Conservation (phyloP, 2,888 invertebrate genomes). For the Lordiphosa fenestrarum region DNA sequence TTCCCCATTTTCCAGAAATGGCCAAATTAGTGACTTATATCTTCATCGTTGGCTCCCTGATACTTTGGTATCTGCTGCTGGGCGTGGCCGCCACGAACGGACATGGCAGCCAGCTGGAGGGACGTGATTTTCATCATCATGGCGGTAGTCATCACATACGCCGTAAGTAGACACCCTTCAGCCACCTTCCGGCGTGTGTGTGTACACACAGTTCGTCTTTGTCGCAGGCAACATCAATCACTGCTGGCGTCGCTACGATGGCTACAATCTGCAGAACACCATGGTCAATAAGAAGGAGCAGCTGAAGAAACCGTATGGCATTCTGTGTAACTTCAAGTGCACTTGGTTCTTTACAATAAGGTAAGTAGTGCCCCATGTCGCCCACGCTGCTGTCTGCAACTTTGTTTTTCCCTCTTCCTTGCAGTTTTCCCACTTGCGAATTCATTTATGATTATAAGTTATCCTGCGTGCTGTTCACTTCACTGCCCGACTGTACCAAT, state of each 20-base stretch:
- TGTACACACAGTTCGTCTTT: background rate
- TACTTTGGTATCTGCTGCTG: conserved; percentile 76
- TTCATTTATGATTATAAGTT: conserved; percentile 79
- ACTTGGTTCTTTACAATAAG: conserved; percentile 78
- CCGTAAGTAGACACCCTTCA: conserved; percentile 57
- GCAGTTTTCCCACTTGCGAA: conserved; percentile 78
- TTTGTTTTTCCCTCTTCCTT: conserved; percentile 9
- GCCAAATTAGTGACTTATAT: conserved; percentile 76
- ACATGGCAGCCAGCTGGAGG: conserved; percentile 75
- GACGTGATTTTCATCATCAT: conserved; percentile 75
- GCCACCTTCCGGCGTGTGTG: conserved; percentile 1
- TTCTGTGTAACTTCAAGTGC: conserved; percentile 79
- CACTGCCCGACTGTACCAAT: conserved; percentile 79
- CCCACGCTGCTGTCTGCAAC: background rate
- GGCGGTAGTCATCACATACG: conserved; percentile 78
- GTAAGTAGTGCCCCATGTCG: conserved; percentile 35
- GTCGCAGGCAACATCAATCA: conserved; percentile 77
- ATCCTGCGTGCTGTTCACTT: conserved; percentile 79
- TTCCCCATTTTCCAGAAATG: conserved; percentile 50
- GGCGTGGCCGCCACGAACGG: conserved; percentile 73
- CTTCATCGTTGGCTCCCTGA: conserved; percentile 67
- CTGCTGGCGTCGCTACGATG: conserved; percentile 79
- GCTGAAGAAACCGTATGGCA: conserved; percentile 78
- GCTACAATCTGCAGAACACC: conserved; percentile 78
- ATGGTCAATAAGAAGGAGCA: conserved; percentile 78